Conservation (phyloP, 53 echinoderm and acorn worm species). For the Stichopus horrens region DNA sequence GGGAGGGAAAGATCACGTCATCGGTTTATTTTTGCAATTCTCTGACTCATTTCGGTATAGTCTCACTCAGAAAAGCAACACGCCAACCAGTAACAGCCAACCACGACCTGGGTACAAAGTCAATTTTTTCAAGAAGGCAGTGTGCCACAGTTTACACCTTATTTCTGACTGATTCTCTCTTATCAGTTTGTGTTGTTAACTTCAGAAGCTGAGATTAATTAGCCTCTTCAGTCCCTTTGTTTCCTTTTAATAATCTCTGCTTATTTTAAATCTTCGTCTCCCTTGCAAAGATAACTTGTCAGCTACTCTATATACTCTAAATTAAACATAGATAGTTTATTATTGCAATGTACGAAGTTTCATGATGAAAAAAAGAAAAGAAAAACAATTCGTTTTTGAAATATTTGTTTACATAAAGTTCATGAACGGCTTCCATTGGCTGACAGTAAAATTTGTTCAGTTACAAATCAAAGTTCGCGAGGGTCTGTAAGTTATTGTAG, state of each 20-base stretch:
- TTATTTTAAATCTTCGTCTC: not conserved
- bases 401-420: too few species aligned
- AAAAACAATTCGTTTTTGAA: too few species aligned
- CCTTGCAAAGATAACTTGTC: not conserved
- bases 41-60: not conserved
- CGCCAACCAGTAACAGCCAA: not conserved
- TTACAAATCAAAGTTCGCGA: not conserved
- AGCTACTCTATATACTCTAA: not conserved
- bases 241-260: conserved; percentile 7
- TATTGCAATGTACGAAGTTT: not conserved
- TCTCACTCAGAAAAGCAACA: not conserved
- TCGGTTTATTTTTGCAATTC: not conserved
- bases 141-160: not conserved
- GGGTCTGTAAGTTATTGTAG: not conserved
- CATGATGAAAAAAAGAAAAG: too few species aligned
- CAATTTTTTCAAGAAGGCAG: not conserved
- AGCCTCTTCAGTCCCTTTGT: conserved; percentile 8
- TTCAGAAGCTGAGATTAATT: conserved; percentile 43
- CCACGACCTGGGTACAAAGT: not conserved
- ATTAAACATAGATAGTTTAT: not conserved
- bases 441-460: too few species aligned
- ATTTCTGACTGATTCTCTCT: not conserved
- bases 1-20: not conserved
- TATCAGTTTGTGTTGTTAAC: conserved; percentile 13
- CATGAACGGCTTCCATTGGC: too few species aligned